Percentiles rank a stretch among this genome's conserved stretches.
These are phyloP conservation scores for Pterocles burchelli DNA, from an alignment of 2,113 vertebrate species.

Conservation along the genomic window DNA sequence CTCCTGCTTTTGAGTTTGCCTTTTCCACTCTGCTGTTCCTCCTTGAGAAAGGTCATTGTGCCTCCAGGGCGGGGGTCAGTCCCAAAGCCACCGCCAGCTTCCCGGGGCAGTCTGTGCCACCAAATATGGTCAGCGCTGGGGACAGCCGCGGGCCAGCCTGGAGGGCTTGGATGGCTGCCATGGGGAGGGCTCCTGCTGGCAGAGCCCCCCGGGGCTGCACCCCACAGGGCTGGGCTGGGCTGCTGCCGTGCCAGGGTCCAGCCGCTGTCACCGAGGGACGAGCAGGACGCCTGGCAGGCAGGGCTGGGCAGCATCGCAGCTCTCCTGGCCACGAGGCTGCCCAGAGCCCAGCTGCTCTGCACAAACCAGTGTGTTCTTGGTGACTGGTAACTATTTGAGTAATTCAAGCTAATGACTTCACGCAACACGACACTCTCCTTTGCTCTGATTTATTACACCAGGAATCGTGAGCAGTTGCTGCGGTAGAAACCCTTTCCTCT, in stretches of 20 bases:
- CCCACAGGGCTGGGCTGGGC: not conserved
- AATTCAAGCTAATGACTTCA: not conserved
- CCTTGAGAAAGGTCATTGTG: not conserved
- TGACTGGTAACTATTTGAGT: not conserved
- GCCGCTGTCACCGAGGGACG: not conserved
- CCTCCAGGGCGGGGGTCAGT: not conserved
- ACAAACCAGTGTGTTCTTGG: not conserved
- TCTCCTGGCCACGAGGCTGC: not conserved
- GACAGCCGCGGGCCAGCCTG: not conserved
- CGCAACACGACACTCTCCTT: rapidly evolving
- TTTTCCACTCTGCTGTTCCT: not conserved
- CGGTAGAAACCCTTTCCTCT: too few species aligned
- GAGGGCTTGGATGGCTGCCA: not conserved
- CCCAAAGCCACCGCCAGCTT: not conserved
- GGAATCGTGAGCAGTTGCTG: not conserved
- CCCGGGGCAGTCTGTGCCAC: not conserved
- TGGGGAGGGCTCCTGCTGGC: not conserved
- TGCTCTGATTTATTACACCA: not conserved
- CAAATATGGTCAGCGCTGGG: not conserved
- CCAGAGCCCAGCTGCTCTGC: not conserved
- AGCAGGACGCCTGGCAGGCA: not conserved
- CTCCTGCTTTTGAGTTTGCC: not conserved
- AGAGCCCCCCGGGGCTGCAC: not conserved
- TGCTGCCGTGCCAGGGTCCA: not conserved
- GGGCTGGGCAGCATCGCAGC: not conserved